phyloP scores from a whole-genome alignment of 2,888 invertebrate species.

The Taenaris catops region DNA sequence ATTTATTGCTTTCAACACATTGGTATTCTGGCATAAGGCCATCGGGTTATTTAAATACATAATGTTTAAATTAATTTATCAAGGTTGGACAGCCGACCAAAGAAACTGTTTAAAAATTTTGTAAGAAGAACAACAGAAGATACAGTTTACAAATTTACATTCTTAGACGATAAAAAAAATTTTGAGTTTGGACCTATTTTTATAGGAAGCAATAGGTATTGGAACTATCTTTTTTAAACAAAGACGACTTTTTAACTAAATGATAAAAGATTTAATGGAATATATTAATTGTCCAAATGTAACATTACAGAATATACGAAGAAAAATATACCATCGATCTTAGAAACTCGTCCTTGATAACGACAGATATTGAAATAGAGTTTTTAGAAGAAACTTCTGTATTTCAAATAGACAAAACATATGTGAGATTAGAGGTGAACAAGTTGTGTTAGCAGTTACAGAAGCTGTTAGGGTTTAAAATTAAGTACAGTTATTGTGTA shows the following conservation, averaged over 20 bases:
- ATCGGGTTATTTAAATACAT: too few species aligned
- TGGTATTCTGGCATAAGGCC: too few species aligned
- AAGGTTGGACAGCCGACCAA: slow-evolving; percentile 66
- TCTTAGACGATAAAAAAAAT: slow-evolving; percentile 59
- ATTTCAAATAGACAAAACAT: slow-evolving; percentile 64
- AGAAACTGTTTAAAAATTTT: slow-evolving; percentile 70
- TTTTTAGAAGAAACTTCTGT: slow-evolving; percentile 56
- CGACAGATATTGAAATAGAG: slow-evolving; percentile 63
- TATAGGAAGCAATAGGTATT: slow-evolving; percentile 49
- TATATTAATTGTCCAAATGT: too few species aligned
- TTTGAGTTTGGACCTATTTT: slow-evolving; percentile 73
- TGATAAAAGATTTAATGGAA: too few species aligned
- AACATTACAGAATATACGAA: slow-evolving; percentile 56
- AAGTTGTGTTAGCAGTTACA: too few species aligned
- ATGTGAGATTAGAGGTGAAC: slow-evolving; percentile 48
- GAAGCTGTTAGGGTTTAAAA: too few species aligned
- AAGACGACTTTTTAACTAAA: too few species aligned
- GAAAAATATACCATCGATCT: slow-evolving; percentile 69
- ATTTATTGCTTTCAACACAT: neutral
- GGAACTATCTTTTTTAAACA: too few species aligned
- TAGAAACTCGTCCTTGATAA: slow-evolving; percentile 74
- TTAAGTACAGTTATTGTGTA: too few species aligned
- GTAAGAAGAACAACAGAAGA: slow-evolving; percentile 54
- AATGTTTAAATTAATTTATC: neutral
- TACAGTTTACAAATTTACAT: slow-evolving; percentile 57